phyloP scores from a whole-genome alignment of 2,888 invertebrate species.

The Germaria angustata region DNA sequence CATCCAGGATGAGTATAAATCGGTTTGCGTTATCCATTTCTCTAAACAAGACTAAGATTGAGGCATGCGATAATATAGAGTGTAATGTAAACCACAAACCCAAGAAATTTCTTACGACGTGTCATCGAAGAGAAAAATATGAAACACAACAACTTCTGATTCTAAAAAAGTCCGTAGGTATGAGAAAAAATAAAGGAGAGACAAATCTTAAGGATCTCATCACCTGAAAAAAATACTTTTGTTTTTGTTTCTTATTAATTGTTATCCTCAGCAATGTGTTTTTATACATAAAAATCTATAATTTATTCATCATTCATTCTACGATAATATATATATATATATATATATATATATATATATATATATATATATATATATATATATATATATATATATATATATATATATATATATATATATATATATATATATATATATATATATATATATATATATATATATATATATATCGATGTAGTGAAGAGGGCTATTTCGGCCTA shows the following conservation, averaged over 20 bases:
- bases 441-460: not conserved
- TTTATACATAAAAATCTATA: not conserved
- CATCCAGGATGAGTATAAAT: conserved; percentile 48
- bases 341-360: too few species aligned
- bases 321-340: too few species aligned
- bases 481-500: too few species aligned
- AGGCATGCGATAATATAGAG: not conserved
- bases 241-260: not conserved
- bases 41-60: not conserved
- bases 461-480: too few species aligned
- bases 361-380: too few species aligned
- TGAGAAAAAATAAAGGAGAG: not conserved
- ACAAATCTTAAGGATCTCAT: not conserved
- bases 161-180: not conserved
- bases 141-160: not conserved
- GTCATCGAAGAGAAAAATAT: not conserved
- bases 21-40: conserved; percentile 25
- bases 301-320: not conserved
- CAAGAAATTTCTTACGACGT: conserved; percentile 13
- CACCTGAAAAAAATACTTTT: not conserved
- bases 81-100: conserved; percentile 4
- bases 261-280: not conserved
- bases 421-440: not conserved
- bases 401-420: not conserved
- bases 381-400: too few species aligned